A percentile compares a stretch with the other conserved stretches of the same genome.
These are phyloP conservation scores for Scelioninae gen. 1 DNA, from an alignment of 2,888 invertebrate genomes.

Conservation along the genomic window DNA sequence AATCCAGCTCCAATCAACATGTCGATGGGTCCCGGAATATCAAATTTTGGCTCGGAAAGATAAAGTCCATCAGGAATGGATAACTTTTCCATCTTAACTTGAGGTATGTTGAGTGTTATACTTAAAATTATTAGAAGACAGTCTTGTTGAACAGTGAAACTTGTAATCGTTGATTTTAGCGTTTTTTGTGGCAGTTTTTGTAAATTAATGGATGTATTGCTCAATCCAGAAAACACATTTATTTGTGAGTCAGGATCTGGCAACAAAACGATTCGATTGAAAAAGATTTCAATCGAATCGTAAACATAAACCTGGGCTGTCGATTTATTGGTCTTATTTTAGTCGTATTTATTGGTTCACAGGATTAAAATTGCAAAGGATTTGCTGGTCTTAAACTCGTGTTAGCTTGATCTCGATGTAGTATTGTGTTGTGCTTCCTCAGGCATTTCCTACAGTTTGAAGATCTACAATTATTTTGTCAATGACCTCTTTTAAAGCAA, in stretches of 20 bases:
- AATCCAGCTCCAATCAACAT: slow-evolving; percentile 13
- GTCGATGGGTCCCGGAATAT: slow-evolving; percentile 2
- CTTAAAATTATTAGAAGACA: slow-evolving; percentile 2
- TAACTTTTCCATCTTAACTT: slow-evolving; percentile 1
- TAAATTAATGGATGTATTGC: too few species aligned
- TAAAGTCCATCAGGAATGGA: slow-evolving; percentile 7
- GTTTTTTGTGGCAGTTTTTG: too few species aligned
- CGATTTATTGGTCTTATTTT: not conserved
- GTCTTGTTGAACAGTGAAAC: slow-evolving; percentile 19
- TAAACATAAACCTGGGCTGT: not conserved
- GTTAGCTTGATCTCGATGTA: not conserved
- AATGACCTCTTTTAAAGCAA: not conserved
- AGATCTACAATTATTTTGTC: not conserved
- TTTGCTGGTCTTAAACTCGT: too few species aligned
- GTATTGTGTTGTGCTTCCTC: slow-evolving; percentile 20
- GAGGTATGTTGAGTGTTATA: slow-evolving; percentile 12
- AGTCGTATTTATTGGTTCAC: not conserved
- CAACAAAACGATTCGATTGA: slow-evolving; percentile 16
- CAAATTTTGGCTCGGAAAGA: not conserved
- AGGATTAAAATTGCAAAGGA: not conserved
- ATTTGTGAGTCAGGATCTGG: slow-evolving; percentile 26
- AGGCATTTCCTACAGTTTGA: too few species aligned
- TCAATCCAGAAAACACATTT: not conserved
- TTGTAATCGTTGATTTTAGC: not conserved
- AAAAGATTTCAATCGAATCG: not conserved